A percentile compares a stretch with the other conserved stretches of the same genome.
These are phyloP conservation scores for Empis livida DNA, from an alignment of 2,888 invertebrate species.

Conservation along the genomic window DNA sequence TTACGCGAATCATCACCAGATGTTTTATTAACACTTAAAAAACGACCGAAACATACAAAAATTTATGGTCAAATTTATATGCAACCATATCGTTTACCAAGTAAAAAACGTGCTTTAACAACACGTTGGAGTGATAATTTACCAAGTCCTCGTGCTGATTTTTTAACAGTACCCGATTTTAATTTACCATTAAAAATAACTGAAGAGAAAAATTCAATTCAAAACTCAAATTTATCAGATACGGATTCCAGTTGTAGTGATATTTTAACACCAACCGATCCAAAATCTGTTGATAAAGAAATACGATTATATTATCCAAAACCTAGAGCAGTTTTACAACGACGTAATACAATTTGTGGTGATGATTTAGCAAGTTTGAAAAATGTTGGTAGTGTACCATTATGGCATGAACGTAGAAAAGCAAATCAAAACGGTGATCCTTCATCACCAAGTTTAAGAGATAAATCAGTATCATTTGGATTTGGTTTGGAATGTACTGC, in stretches of 20 bases:
- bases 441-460: constrained; percentile 48
- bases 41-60: constrained; percentile 68
- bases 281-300: constrained; percentile 30
- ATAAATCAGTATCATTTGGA: constrained; percentile 68
- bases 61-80: constrained; percentile 55
- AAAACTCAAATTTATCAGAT: constrained; percentile 20
- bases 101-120: constrained; percentile 51
- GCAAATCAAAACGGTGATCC: constrained; percentile 27
- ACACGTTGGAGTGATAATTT: constrained; percentile 57
- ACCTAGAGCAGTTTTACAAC: constrained; percentile 60
- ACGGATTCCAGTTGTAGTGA: constrained; percentile 43
- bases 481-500: constrained; percentile 53
- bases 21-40: constrained; percentile 67
- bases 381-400: constrained; percentile 36
- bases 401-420: constrained; percentile 55
- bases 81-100: constrained; percentile 58
- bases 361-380: constrained; percentile 46
- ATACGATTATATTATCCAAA: constrained; percentile 57
- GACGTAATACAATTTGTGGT: constrained; percentile 81
- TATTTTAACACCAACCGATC: constrained; percentile 39
- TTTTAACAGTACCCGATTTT: constrained; percentile 36
- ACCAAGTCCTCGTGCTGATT: constrained; percentile 49
- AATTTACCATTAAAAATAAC: constrained; percentile 45
- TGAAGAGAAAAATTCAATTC: constrained; percentile 16
- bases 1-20: constrained; percentile 69